Evolutionary conservation across 1,140 invertebrate species (phyloP).

Genomic region (Thaumetopoea pityocampa): DNA sequence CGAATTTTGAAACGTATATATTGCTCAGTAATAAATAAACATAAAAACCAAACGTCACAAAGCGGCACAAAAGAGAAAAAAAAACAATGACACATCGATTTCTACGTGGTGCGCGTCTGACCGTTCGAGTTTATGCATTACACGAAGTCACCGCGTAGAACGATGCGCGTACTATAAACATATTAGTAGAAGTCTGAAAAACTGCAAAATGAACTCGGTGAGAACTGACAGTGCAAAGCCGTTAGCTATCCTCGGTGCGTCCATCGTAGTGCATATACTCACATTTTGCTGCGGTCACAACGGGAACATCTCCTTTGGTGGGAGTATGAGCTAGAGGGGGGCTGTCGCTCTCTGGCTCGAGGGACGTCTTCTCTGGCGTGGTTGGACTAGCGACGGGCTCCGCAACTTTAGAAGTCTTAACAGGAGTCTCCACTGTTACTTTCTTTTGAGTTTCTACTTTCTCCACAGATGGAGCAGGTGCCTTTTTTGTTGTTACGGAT

Average conservation of each 20-base stretch:
- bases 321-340: conserved; percentile 61
- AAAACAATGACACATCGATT: conserved; percentile 38
- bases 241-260: conserved; percentile 35
- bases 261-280: conserved; percentile 37
- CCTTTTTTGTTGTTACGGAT: conserved; percentile 17
- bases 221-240: conserved; percentile 63
- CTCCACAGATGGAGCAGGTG: not conserved
- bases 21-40: conserved; percentile 69
- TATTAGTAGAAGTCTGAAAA: conserved; percentile 69
- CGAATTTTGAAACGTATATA: conserved; percentile 71
- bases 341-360: conserved; percentile 43
- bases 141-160: conserved; percentile 33
- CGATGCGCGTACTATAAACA: conserved; percentile 46
- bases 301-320: conserved; percentile 51
- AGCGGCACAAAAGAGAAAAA: conserved; percentile 72
- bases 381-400: not conserved
- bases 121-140: conserved; percentile 6
- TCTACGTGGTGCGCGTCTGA: conserved; percentile 22
- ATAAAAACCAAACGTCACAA: conserved; percentile 72
- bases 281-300: conserved; percentile 58
- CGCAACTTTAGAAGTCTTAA: too few relatives aligned
- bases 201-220: conserved; percentile 70
- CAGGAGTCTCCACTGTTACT: too few relatives aligned
- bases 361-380: conserved; percentile 32
- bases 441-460: conserved; percentile 18